Percentiles rank a stretch among this genome's conserved stretches.
Conservation (phyloP, 2,797 vertebrate genomes). For the Jordanella pulchra region DNA sequence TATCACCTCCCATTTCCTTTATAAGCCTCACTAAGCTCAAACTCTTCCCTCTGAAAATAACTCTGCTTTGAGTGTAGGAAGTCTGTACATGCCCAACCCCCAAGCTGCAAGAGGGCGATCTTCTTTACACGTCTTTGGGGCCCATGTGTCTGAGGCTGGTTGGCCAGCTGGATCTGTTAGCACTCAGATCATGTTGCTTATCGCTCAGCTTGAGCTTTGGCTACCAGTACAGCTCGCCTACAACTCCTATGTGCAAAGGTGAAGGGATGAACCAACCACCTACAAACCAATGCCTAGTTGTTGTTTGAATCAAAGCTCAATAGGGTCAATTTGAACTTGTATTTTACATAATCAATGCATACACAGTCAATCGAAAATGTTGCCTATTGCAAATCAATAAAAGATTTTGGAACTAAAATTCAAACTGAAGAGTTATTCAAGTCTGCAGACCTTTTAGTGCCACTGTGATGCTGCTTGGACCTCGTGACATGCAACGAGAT, state of each 20-base stretch:
- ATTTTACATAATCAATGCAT: constrained; percentile 14
- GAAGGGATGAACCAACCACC: constrained; percentile 13
- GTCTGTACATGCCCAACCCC: constrained; percentile 26
- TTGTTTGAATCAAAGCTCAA: constrained; percentile 10
- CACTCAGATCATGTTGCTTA: constrained; percentile 59
- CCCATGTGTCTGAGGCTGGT: constrained; percentile 49
- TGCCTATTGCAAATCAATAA: neutral
- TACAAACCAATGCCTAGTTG: constrained; percentile 15
- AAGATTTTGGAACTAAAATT: neutral
- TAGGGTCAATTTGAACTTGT: constrained; percentile 20
- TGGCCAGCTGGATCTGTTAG: constrained; percentile 60
- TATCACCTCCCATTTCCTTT: constrained; percentile 51
- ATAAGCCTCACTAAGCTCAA: constrained; percentile 57
- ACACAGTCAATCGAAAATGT: neutral
- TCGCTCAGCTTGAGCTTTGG: constrained; percentile 40
- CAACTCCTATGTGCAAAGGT: constrained; percentile 51
- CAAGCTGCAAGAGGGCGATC: constrained; percentile 42
- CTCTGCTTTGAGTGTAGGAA: constrained; percentile 46
- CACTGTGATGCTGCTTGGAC: constrained; percentile 82
- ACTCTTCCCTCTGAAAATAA: constrained; percentile 74
- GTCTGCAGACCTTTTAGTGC: constrained; percentile 89
- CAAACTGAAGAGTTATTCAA: neutral
- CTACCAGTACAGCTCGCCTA: constrained; percentile 46
- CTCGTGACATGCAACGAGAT: constrained; percentile 86
- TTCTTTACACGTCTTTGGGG: constrained; percentile 49